A percentile compares a stretch with the other conserved stretches of the same genome.
These are phyloP conservation scores for Pollenia angustigena DNA, from an alignment of 2,888 invertebrate species.

Conservation along the genomic window DNA sequence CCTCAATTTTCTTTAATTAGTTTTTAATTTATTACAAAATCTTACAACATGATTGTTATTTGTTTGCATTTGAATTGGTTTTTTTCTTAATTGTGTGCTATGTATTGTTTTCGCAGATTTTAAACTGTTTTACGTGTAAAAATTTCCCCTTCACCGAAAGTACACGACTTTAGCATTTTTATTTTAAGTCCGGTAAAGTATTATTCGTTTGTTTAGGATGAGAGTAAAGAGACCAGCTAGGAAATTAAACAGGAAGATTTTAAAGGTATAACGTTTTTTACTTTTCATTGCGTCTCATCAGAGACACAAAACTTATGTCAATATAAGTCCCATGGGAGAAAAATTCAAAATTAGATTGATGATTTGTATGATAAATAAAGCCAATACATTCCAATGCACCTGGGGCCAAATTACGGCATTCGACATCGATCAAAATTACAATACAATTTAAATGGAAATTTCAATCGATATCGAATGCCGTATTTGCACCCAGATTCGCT, in stretches of 20 bases:
- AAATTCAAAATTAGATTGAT: too few relatives aligned
- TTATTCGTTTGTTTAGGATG: not conserved
- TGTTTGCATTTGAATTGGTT: conserved; percentile 36
- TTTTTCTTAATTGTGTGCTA: conserved; percentile 17
- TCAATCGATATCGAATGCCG: too few relatives aligned
- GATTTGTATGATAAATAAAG: too few relatives aligned
- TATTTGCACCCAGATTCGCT: too few relatives aligned
- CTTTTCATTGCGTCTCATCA: too few relatives aligned
- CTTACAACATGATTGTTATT: conserved; percentile 41
- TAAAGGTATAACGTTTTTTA: too few relatives aligned
- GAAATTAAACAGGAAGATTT: not conserved
- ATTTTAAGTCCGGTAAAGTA: not conserved
- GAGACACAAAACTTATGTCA: too few relatives aligned
- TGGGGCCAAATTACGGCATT: too few relatives aligned
- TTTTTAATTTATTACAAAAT: conserved; percentile 71
- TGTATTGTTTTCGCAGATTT: conserved; percentile 32
- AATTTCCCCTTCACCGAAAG: not conserved
- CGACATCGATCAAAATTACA: too few relatives aligned
- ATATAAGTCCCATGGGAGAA: too few relatives aligned
- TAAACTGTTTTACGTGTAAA: conserved; percentile 16
- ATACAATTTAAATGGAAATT: too few relatives aligned
- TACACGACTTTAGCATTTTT: conserved; percentile 25
- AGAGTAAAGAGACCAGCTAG: conserved; percentile 31
- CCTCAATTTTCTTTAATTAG: conserved; percentile 71
- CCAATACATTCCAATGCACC: too few relatives aligned